Evolutionary conservation across 2,888 invertebrate species (phyloP).

Genomic region (Strigamia crassipes): DNA sequence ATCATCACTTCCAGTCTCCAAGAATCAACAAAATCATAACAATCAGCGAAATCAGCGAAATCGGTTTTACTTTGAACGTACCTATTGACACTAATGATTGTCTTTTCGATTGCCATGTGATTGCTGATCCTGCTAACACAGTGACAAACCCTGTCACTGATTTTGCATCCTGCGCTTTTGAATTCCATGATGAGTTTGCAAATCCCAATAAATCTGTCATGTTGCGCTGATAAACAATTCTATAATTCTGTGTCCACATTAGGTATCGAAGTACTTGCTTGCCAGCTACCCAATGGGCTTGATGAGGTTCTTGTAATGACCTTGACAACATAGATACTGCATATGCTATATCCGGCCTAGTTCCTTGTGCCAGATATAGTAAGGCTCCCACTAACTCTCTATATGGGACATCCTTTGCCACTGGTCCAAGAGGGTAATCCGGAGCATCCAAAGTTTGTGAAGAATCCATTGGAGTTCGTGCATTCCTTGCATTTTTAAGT

Average conservation of each 20-base stretch:
- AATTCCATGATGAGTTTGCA: too few relatives aligned
- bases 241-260: not conserved
- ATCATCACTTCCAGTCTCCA: too few relatives aligned
- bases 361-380: constrained; percentile 51
- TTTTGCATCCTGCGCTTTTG: too few relatives aligned
- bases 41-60: too few relatives aligned
- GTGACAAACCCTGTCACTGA: too few relatives aligned
- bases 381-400: constrained; percentile 52
- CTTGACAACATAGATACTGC: constrained; percentile 51
- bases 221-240: not conserved
- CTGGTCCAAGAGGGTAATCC: not conserved
- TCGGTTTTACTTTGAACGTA: too few relatives aligned
- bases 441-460: not conserved
- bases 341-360: constrained; percentile 53
- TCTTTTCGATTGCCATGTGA: not conserved
- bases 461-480: not conserved
- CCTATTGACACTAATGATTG: not conserved
- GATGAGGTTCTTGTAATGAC: constrained; percentile 50
- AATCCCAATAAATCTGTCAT: too few relatives aligned
- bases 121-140: too few relatives aligned
- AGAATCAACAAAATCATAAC: too few relatives aligned
- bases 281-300: constrained; percentile 54
- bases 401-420: constrained; percentile 47
- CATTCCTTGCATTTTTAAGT: not conserved
- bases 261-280: constrained; percentile 50